A percentile compares a stretch with the other conserved stretches of the same genome.
Evolutionary conservation across 2,113 vertebrate species (phyloP).

Genomic region (Solea solea): DNA sequence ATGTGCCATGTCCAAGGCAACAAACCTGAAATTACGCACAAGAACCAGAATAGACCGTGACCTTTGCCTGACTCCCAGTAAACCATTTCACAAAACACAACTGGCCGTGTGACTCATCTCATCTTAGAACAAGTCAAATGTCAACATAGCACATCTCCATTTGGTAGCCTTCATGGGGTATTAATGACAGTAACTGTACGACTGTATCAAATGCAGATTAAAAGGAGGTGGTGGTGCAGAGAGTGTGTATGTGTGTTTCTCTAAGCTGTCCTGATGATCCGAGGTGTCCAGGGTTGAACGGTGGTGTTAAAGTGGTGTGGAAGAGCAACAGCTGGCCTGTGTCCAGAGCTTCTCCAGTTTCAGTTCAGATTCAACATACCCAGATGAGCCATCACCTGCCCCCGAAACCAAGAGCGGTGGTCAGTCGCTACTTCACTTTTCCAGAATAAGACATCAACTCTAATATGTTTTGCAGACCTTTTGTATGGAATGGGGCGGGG

Average conservation of each 20-base stretch:
- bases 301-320: conserved; percentile 42
- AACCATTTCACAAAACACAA: conserved; percentile 69
- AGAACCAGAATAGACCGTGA: conserved; percentile 67
- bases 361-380: conserved; percentile 72
- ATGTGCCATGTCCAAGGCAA: conserved; percentile 32
- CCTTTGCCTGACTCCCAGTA: conserved; percentile 67
- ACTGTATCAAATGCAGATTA: conserved; percentile 16
- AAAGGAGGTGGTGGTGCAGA: not conserved
- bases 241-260: conserved; percentile 12
- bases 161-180: not conserved
- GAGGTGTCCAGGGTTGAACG: conserved; percentile 41
- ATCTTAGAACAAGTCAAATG: conserved; percentile 49
- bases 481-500: not conserved
- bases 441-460: conserved; percentile 11
- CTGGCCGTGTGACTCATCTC: conserved; percentile 51
- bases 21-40: conserved; percentile 48
- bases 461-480: not conserved
- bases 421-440: conserved; percentile 10
- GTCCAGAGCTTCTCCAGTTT: conserved; percentile 68
- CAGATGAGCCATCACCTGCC: conserved; percentile 72
- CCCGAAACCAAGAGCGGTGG: conserved; percentile 21
- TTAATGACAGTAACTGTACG: conserved; percentile 2
- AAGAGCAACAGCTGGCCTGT: conserved; percentile 70
- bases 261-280: conserved; percentile 27
- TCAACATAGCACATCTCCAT: conserved; percentile 34